These are phyloP conservation scores for Chamaetylas fuelleborni DNA, from an alignment of 2,113 vertebrate genomes.

Conservation along the genomic window DNA sequence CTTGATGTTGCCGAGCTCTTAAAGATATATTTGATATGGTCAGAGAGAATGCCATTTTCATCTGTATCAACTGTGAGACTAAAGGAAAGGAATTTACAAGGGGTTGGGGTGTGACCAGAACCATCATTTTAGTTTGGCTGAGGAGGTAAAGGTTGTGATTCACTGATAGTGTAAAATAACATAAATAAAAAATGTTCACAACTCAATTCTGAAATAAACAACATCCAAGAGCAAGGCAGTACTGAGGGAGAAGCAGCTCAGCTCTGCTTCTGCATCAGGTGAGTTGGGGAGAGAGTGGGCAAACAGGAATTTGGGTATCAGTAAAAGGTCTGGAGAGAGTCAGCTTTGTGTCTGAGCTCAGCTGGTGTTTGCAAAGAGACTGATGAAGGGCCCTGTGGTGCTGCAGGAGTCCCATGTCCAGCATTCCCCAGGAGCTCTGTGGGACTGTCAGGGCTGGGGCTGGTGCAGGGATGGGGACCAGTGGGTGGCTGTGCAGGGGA, in stretches of 20 bases:
- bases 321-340: background rate
- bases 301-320: background rate
- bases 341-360: background rate
- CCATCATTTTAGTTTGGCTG: background rate
- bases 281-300: background rate
- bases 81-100: background rate
- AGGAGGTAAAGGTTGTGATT: background rate
- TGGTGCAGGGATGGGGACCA: no score
- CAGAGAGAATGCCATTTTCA: background rate
- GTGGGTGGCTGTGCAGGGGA: background rate
- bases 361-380: background rate
- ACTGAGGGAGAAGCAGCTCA: background rate
- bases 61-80: background rate
- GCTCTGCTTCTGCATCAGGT: background rate
- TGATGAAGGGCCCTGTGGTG: fast-evolving
- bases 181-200: background rate
- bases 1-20: background rate
- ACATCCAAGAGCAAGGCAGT: background rate
- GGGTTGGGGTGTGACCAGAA: background rate
- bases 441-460: background rate
- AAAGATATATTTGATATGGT: background rate
- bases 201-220: background rate
- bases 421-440: background rate
- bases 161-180: background rate
- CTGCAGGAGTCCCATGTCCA: background rate